Base-by-base conservation (phyloP, 2,113 vertebrate genomes). In the Perca flavescens region DNA sequence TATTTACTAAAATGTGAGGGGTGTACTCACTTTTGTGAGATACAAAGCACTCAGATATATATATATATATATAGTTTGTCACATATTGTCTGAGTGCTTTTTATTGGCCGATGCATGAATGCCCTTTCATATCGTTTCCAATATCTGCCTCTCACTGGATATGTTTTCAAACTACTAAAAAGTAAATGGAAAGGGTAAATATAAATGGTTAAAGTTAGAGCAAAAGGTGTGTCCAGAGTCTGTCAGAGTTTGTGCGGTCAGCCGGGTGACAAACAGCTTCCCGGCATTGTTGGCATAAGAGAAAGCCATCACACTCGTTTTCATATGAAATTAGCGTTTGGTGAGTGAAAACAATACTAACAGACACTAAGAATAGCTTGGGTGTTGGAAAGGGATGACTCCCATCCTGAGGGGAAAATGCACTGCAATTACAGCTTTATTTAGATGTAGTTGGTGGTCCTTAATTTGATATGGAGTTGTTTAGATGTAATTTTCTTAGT, bases 261-360 rank as follows among this genome's bases (percentile, higher is more conserved):
- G 58, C 54, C 40, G 73, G 67, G 56, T 95, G 94, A 95, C 86
- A 93, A 95, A 96, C 84, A 91, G 87, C 89, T 96, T 96, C 95
- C 95, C 57, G 60, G 82, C 85, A 94, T 95, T 96, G 95, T 96
- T 88, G 85, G 77, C 64, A 83, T 84, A 47, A 82, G 82, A 91
- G 71, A 91, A 86, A 90, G 89, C 89, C 86, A 89, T 84, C 88
- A 89, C 86, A 84, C 79, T 80, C 13, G 7, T 81, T 93, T 94
- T 86, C 92, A 91, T 92, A 90, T 83, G 86, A 94, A 92, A 90
- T 84, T 91, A 85, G 77, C 74, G 74, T 95, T 95, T 93, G 91
- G 87, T 90, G 78, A 46, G 63, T 88, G 85, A 91, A 92, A 94
- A 95, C 94, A 95, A 94, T 95, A 86, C 91, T 85, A 80, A 90